A percentile compares a stretch with the other conserved stretches of the same genome.
Conservation (phyloP, 2,888 invertebrate species). For the Macropis europaea region DNA sequence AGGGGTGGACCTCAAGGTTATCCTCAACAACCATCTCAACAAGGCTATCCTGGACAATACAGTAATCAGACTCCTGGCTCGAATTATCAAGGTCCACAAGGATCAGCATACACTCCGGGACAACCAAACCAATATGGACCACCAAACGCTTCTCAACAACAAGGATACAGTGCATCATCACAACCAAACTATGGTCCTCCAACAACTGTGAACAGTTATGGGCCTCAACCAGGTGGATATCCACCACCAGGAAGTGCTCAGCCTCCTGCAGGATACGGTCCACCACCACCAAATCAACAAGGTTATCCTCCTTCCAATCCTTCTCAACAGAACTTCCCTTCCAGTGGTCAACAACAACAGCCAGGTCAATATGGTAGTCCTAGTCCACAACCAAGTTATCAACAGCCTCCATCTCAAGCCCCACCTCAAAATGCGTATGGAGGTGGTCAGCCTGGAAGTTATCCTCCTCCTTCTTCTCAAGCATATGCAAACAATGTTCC, state of each 20-base stretch:
- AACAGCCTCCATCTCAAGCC: constrained; percentile 63
- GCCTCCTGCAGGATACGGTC: constrained; percentile 83
- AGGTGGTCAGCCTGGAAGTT: constrained; percentile 77
- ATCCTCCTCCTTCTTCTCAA: constrained; percentile 81
- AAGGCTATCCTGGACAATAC: constrained; percentile 83
- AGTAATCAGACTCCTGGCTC: constrained; percentile 82
- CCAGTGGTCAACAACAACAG: constrained; percentile 78
- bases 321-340: constrained; percentile 77
- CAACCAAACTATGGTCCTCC: constrained; percentile 81
- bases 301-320: constrained; percentile 84
- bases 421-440: constrained; percentile 77
- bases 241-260: constrained; percentile 82
- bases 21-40: constrained; percentile 85
- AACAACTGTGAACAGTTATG: constrained; percentile 76
- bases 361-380: constrained; percentile 78
- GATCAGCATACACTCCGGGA: constrained; percentile 79
- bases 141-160: constrained; percentile 83
- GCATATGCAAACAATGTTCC: constrained; percentile 80
- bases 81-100: constrained; percentile 85
- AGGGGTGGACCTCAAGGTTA: constrained; percentile 82
- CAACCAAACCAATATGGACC: constrained; percentile 85
- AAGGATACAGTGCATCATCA: constrained; percentile 84
- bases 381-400: constrained; percentile 77
- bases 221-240: constrained; percentile 81
- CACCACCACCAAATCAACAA: constrained; percentile 85